Conservation (phyloP, 2,113 vertebrate species). For the Suricata suricatta region DNA sequence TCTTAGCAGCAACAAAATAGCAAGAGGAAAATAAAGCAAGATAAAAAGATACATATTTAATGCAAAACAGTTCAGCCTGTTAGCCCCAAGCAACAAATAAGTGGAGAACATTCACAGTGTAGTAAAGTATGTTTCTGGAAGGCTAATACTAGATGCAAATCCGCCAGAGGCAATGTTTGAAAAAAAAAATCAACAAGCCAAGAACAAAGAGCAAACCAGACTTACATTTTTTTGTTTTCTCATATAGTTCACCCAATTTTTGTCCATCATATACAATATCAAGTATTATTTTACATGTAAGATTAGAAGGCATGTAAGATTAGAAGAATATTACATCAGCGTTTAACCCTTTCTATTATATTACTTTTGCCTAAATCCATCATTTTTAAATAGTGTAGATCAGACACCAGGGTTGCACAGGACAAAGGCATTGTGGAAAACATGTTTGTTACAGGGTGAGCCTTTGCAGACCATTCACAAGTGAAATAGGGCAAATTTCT, state of each 20-base stretch:
- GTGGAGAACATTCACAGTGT: constrained; percentile 67
- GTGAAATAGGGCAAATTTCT: not conserved
- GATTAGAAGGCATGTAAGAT: not conserved
- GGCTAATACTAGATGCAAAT: constrained; percentile 73
- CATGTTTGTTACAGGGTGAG: not conserved
- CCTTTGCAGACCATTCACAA: not conserved
- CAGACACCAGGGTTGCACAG: not conserved
- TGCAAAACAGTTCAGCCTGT: constrained; percentile 68
- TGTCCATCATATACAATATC: not conserved
- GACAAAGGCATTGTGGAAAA: constrained; percentile 27
- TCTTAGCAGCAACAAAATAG: constrained; percentile 75
- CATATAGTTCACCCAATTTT: not conserved
- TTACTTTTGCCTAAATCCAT: not conserved
- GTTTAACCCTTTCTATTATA: not conserved
- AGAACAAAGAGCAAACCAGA: constrained; percentile 44
- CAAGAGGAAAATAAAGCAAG: constrained; percentile 72
- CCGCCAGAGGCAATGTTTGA: constrained; percentile 22
- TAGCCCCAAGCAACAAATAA: constrained; percentile 68
- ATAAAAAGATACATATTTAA: constrained; percentile 75
- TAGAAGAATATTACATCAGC: not conserved
- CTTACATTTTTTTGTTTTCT: not conserved
- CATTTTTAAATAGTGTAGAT: constrained; percentile 3
- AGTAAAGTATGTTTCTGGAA: constrained; percentile 76
- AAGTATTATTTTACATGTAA: not conserved
- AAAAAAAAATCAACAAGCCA: constrained; percentile 28